Evolutionary conservation across 2,113 vertebrate genomes (phyloP).

Genomic region (Perognathus longimembris): DNA sequence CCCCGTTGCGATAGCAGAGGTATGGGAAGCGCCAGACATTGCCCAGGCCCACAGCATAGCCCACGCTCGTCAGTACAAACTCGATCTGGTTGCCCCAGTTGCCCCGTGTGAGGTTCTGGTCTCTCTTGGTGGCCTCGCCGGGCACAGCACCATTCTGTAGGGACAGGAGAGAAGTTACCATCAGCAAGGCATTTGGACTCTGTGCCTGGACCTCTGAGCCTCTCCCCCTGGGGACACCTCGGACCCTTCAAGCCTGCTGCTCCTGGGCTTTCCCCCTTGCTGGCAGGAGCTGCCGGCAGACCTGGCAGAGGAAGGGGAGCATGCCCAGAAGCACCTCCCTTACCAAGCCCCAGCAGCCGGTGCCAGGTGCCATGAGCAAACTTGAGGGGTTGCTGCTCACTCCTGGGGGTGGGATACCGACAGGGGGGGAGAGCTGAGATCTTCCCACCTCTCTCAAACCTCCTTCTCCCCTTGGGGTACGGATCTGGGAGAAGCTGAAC

Average conservation of each 20-base stretch:
- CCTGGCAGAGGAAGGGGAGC: conserved; percentile 47
- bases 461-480: conserved; percentile 59
- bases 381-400: conserved; percentile 42
- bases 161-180: conserved; percentile 71
- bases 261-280: conserved; percentile 23
- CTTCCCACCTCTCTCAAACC: background rate
- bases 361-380: conserved; percentile 41
- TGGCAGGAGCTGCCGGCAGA: conserved; percentile 28
- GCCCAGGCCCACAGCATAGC: conserved; percentile 98
- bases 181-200: conserved; percentile 62
- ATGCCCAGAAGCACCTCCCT: background rate
- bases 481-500: conserved; percentile 82
- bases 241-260: background rate
- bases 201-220: background rate
- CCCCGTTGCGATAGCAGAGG: conserved; percentile 99
- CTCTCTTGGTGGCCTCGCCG: conserved; percentile 93
- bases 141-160: conserved; percentile 98
- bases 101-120: conserved; percentile 95
- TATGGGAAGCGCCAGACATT: conserved; percentile 99
- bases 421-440: background rate
- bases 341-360: background rate
- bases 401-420: background rate
- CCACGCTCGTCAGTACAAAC: conserved; percentile 98
- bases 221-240: background rate
- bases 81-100: conserved; percentile 99